These are phyloP conservation scores for Megastigmus dorsalis DNA, from an alignment of 2,888 invertebrate species.

Conservation along the genomic window DNA sequence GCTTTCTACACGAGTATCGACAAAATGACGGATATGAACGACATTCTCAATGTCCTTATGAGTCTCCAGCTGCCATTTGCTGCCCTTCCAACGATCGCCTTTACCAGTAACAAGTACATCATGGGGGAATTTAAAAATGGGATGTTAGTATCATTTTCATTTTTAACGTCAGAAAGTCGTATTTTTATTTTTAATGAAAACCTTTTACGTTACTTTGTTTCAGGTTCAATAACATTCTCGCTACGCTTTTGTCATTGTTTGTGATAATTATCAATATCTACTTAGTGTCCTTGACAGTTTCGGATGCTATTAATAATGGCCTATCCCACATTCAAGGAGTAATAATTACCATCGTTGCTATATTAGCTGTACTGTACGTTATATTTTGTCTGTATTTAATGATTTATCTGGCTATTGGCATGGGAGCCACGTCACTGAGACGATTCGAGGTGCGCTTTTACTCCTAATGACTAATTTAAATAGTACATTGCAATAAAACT, in stretches of 20 bases:
- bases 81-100: slow-evolving; percentile 88
- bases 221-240: slow-evolving; percentile 82
- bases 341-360: slow-evolving; percentile 73
- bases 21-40: slow-evolving; percentile 88
- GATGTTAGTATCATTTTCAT: slow-evolving; percentile 74
- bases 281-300: slow-evolving; percentile 82
- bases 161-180: background rate
- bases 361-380: slow-evolving; percentile 82
- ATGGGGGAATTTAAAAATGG: slow-evolving; percentile 92
- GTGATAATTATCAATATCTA: slow-evolving; percentile 88
- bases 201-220: no score
- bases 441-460: slow-evolving; percentile 76
- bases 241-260: slow-evolving; percentile 80
- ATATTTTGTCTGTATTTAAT: slow-evolving; percentile 84
- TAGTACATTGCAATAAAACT: slow-evolving; percentile 11
- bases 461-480: slow-evolving; percentile 5
- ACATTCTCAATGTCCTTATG: slow-evolving; percentile 90
- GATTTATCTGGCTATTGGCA: slow-evolving; percentile 82
- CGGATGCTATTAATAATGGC: slow-evolving; percentile 73
- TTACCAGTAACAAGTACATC: slow-evolving; percentile 85
- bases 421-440: slow-evolving; percentile 78
- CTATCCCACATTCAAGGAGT: slow-evolving; percentile 69
- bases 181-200: no score
- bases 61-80: slow-evolving; percentile 92
- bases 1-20: slow-evolving; percentile 82